These are phyloP conservation scores for Drosophila sp. DNA, from an alignment of 1,140 invertebrate species.

Conservation along the genomic window DNA sequence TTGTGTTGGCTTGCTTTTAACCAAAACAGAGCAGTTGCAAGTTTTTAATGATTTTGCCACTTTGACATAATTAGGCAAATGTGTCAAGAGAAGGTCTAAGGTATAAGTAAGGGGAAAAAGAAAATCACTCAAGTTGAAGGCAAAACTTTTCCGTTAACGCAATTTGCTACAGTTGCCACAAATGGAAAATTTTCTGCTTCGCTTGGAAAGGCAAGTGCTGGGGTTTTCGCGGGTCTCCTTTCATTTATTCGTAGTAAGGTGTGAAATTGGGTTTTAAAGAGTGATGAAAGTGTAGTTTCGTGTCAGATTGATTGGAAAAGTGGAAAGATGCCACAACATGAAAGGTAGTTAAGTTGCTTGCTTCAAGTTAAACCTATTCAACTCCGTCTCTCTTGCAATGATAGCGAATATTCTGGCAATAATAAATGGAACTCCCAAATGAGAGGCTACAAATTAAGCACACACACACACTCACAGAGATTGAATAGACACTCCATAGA, in stretches of 20 bases:
- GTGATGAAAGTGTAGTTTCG: conserved; percentile 54
- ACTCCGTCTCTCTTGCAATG: conserved; percentile 10
- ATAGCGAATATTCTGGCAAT: conserved; percentile 14
- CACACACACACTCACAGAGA: conserved; percentile 5
- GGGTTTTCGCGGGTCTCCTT: neutral
- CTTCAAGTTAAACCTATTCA: conserved; percentile 20
- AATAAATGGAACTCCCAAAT: conserved; percentile 55
- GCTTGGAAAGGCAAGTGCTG: conserved; percentile 21
- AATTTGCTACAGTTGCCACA: conserved; percentile 78
- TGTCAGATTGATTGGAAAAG: conserved; percentile 47
- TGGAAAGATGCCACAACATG: conserved; percentile 25
- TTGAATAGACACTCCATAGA: conserved; percentile 44
- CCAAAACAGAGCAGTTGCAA: conserved; percentile 62
- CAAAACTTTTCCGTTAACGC: conserved; percentile 77
- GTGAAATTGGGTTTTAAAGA: conserved; percentile 54
- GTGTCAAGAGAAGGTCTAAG: conserved; percentile 27
- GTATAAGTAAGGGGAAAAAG: conserved; percentile 3
- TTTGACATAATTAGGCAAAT: conserved; percentile 77
- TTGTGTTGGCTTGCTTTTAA: conserved; percentile 59
- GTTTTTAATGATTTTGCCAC: conserved; percentile 78
- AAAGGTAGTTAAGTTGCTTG: conserved; percentile 6
- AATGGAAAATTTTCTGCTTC: conserved; percentile 77
- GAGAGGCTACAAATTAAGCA: conserved; percentile 10
- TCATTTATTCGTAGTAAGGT: conserved; percentile 42
- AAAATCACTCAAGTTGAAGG: conserved; percentile 77